A percentile compares a stretch with the other conserved stretches of the same genome.
phyloP scores from a whole-genome alignment of 1,140 invertebrate species.

The Trypoxylus dichotomus region DNA sequence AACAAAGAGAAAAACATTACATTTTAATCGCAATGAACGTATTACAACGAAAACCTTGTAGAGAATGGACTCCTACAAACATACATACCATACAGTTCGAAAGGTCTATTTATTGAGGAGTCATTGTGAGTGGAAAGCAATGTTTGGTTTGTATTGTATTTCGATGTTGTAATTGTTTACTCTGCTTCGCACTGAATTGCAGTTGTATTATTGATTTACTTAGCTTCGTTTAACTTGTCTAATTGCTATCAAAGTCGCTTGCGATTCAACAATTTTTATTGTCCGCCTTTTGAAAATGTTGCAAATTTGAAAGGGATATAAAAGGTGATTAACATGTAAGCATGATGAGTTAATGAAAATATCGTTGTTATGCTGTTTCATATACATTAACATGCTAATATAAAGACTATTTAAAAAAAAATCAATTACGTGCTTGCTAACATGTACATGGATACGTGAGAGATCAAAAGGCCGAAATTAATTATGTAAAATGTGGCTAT shows the following conservation, averaged over 20 bases:
- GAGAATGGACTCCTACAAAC: neutral
- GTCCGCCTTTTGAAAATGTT: too few species aligned
- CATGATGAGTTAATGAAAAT: too few species aligned
- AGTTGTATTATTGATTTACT: neutral
- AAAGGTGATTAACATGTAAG: too few species aligned
- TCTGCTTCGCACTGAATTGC: neutral
- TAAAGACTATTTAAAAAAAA: too few species aligned
- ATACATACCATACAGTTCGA: neutral
- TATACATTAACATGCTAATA: too few species aligned
- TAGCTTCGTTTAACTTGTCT: neutral
- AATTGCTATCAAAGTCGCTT: neutral
- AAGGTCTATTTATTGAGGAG: neutral
- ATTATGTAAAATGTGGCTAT: constrained; percentile 1
- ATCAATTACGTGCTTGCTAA: too few species aligned
- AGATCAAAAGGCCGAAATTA: neutral
- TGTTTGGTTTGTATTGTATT: constrained; percentile 8
- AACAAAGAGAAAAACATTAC: too few species aligned
- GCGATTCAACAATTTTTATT: too few species aligned
- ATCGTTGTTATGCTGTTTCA: too few species aligned
- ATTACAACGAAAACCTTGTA: neutral
- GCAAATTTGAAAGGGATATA: too few species aligned
- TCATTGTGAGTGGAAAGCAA: neutral
- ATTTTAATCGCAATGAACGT: too few species aligned
- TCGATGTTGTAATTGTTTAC: constrained; percentile 17
- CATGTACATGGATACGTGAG: neutral